Conservation (phyloP, 1,140 invertebrate genomes). For the Drosophila neocordata region DNA sequence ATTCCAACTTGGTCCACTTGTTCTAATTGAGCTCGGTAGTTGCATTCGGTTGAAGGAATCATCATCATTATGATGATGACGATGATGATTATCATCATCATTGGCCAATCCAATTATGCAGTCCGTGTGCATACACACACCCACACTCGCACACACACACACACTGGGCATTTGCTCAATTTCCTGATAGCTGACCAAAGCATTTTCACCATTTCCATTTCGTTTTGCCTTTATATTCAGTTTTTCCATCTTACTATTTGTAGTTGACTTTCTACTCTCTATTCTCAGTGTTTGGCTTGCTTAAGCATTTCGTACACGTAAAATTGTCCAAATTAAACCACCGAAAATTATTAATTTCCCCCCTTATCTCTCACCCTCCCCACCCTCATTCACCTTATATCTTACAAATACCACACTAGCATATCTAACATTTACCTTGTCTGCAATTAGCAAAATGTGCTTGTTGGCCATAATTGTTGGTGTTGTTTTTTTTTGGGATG, state of each 20-base stretch:
- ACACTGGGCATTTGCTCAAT: constrained; percentile 43
- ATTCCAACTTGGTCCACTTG: constrained; percentile 22
- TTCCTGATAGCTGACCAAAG: constrained; percentile 56
- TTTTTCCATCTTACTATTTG: background rate
- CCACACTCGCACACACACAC: background rate
- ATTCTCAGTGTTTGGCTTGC: constrained; percentile 28
- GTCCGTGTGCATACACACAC: constrained; percentile 28
- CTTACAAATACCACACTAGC: background rate
- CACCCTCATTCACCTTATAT: background rate
- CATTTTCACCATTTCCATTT: constrained; percentile 54
- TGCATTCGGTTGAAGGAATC: constrained; percentile 23
- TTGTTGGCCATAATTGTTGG: constrained; percentile 62
- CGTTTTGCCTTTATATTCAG: constrained; percentile 30
- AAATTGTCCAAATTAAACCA: constrained; percentile 65
- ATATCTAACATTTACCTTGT: constrained; percentile 11
- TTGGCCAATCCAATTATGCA: constrained; percentile 71
- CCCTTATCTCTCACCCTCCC: constrained; percentile 35
- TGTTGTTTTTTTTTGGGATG: background rate
- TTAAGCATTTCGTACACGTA: constrained; percentile 63
- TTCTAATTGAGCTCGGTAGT: constrained; percentile 47
- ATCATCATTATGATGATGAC: background rate
- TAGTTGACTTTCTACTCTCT: background rate
- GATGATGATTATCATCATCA: no score
- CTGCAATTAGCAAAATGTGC: constrained; percentile 73
- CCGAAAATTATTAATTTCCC: constrained; percentile 72